These are phyloP conservation scores for Stenotaenia linearis DNA, from an alignment of 2,888 invertebrate species.

Conservation along the genomic window DNA sequence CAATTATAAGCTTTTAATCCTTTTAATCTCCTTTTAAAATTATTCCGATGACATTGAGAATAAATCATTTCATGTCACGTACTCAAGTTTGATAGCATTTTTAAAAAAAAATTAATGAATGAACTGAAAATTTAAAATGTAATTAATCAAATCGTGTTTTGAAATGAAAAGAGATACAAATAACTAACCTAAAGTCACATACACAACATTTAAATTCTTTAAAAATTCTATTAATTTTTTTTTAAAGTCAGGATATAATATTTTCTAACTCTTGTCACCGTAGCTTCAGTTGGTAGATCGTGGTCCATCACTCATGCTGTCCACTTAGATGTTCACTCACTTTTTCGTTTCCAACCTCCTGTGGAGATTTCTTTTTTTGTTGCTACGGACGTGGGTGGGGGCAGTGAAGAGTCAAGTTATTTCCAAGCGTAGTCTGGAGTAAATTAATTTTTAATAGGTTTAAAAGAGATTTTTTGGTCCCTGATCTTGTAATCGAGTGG, in stretches of 20 bases:
- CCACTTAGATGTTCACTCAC: constrained; percentile 7
- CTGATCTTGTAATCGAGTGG: no score
- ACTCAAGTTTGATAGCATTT: background rate
- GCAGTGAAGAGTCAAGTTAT: no score
- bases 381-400: background rate
- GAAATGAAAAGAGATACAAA: background rate
- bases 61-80: background rate
- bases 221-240: no score
- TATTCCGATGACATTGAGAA: background rate
- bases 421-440: no score
- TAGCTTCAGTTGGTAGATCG: background rate
- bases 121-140: background rate
- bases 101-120: background rate
- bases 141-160: background rate
- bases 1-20: background rate
- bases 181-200: background rate
- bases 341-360: background rate
- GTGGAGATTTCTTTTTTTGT: constrained; percentile 2
- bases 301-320: constrained; percentile 16
- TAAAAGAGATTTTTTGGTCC: no score
- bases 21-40: background rate
- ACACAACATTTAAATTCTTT: no score
- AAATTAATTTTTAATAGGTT: no score
- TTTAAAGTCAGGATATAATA: background rate
- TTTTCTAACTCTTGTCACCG: background rate